These are phyloP conservation scores for Thalassarche chlororhynchos DNA, from an alignment of 2,113 vertebrate species.

Conservation along the genomic window DNA sequence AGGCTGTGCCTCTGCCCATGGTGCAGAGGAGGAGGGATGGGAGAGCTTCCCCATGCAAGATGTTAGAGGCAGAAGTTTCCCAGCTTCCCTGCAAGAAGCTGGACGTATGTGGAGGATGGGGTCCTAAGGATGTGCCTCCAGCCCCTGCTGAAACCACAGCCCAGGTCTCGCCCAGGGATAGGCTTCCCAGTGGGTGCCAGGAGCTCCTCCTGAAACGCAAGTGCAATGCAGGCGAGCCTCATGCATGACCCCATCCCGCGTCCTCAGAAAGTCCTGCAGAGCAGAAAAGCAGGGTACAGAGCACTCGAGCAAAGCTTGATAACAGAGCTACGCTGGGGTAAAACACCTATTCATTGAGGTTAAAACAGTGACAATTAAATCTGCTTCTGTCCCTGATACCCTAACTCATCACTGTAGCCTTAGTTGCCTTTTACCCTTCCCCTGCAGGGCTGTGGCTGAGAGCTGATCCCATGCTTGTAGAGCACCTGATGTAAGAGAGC, in stretches of 20 bases:
- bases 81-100: background rate
- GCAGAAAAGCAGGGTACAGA: background rate
- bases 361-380: background rate
- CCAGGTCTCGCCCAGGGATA: background rate
- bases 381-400: background rate
- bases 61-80: background rate
- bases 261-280: background rate
- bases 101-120: fast-evolving
- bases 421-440: background rate
- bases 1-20: background rate
- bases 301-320: background rate
- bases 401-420: background rate
- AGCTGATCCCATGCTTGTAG: background rate
- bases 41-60: background rate
- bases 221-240: background rate
- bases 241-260: fast-evolving
- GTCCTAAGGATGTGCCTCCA: background rate
- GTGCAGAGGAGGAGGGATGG: background rate
- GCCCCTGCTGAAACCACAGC: background rate
- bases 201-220: background rate
- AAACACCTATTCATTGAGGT: background rate
- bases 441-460: background rate
- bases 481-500: background rate
- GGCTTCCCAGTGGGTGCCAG: fast-evolving
- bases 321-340: background rate